Evolutionary conservation across 2,797 vertebrate species (phyloP), one percentile per base, ranked within the genome.

Genomic region (Sebastes trivittatus): DNA sequence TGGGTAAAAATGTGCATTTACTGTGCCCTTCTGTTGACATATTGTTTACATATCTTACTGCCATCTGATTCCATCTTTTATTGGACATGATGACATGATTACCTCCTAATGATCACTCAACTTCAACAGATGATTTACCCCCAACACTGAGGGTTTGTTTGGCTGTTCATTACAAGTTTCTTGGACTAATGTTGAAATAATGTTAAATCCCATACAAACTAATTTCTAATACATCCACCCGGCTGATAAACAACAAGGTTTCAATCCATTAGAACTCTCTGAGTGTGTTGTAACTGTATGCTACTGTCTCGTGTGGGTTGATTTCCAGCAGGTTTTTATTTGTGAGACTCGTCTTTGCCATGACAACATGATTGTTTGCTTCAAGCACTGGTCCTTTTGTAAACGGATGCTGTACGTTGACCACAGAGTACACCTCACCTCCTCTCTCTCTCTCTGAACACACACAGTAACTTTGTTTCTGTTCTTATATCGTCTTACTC

Each of bases 401-500:
- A 72, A 72, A 71, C 42, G 5, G 64, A 66, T 54, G 68, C 66
- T 75, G 25, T 85, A 66, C 63, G 29, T 61, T 70, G 65, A 77
- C 67, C 54, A 69, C 52, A 30, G n/a, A 63, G 52, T 83, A 42
- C 69, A 23, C 62, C 36, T 25, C 11, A 1, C 68, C 23, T 10
- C 60, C 66, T 70, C 29, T 65, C 4, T 63, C 71, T 29, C 38
- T 67, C 55, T 52, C 38, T 78, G 63, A 63, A 59, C 73, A 74
- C 72, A 74, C 63, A 56, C 49, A 63, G 25, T 72, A 63, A 69
- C 75, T 75, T 60, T 59, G 54, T 79, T 85, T 81, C 61, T 61
- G 63, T 88, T 93, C 73, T 88, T 88, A 91, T 80, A 72, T 80
- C 25, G 84, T 92, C 82, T 85, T 74, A 61, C 73, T 89, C 80